Conservation (phyloP, 92 coral and sea anemone genomes). For the Palythoa grandiflora region DNA sequence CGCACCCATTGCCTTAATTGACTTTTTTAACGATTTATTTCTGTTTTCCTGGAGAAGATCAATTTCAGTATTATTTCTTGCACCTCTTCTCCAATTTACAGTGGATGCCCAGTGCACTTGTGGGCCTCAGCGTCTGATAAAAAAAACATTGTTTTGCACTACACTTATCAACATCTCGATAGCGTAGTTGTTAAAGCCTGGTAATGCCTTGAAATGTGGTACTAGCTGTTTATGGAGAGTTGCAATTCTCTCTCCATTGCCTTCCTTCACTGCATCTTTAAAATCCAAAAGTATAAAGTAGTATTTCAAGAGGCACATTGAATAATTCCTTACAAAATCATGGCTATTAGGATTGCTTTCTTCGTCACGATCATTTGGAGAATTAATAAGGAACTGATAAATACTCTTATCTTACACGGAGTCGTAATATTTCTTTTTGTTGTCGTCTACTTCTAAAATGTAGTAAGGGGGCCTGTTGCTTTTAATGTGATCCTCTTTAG, state of each 20-base stretch:
- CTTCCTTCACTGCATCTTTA: constrained; percentile 57
- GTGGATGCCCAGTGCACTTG: constrained; percentile 56
- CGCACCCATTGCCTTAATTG: too few species aligned
- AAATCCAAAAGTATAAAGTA: constrained; percentile 24
- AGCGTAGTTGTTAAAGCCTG: constrained; percentile 49
- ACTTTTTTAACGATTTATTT: background rate
- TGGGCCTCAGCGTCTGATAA: constrained; percentile 30
- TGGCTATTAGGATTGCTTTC: background rate
- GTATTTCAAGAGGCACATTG: constrained; percentile 41
- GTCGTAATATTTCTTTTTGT: constrained; percentile 42
- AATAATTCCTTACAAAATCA: constrained; percentile 32
- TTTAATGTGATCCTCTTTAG: background rate
- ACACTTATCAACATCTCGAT: constrained; percentile 54
- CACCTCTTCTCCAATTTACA: constrained; percentile 45
- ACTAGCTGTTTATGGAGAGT: constrained; percentile 40
- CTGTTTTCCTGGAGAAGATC: constrained; percentile 42
- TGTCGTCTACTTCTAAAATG: constrained; percentile 43
- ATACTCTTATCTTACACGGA: constrained; percentile 23
- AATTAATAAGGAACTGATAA: background rate
- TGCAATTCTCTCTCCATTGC: constrained; percentile 42
- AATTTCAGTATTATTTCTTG: constrained; percentile 32
- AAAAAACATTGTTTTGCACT: constrained; percentile 30
- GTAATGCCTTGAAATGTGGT: constrained; percentile 29
- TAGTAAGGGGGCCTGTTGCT: constrained; percentile 46
- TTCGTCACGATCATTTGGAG: background rate